Evolutionary conservation across 2,797 vertebrate genomes (phyloP), one percentile per base, ranked within the genome.

Genomic region (Tolypeutes matacus): DNA sequence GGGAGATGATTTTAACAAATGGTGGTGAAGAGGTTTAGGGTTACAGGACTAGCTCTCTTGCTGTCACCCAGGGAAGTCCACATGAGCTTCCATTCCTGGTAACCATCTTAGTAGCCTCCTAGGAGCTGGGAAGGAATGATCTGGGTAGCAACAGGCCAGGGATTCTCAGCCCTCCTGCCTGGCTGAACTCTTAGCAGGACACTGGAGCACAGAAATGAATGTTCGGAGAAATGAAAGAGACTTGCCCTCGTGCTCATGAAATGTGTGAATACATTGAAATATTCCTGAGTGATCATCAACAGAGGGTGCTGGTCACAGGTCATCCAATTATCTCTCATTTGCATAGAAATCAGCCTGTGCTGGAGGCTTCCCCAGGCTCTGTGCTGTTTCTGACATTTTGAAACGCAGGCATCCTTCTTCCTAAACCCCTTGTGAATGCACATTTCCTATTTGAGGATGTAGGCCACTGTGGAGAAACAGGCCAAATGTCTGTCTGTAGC

Each of bases 361-460:
- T 89, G n/a, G 58, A 39, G n/a, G 25, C 70, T 27, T 27, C 65
- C 67, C 72, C n/a, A 15, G 29, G 77, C 67, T 90, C 42, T 36
- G 60, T 49, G 0, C 67, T 25, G 84, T 90, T 69, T 0, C 92
- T 94, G 92, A 92, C 51, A 81, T 75, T 80, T 25, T 75, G 62
- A 92, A 76, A 20, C 27, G 36, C 34, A 29, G 70, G 86, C 96
- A 89, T 65, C 76, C 51, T 39, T 92, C 65, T 93, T 91, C n/a
- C 42, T 18, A 34, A 25, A 36, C 36, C 78, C 42, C 95, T 90
- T 95, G 89, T 80, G 93, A 97, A 96, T 84, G 87, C 89, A 94
- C 96, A 95, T 97, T 97, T 98, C 87, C 97, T 98, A 92, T 97
- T 97, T 96, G 0, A 36, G 90, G 95, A 96, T 97, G 92, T 95